Base-by-base conservation (phyloP, 2,888 invertebrate genomes). In the Hyposoter dolosus region DNA sequence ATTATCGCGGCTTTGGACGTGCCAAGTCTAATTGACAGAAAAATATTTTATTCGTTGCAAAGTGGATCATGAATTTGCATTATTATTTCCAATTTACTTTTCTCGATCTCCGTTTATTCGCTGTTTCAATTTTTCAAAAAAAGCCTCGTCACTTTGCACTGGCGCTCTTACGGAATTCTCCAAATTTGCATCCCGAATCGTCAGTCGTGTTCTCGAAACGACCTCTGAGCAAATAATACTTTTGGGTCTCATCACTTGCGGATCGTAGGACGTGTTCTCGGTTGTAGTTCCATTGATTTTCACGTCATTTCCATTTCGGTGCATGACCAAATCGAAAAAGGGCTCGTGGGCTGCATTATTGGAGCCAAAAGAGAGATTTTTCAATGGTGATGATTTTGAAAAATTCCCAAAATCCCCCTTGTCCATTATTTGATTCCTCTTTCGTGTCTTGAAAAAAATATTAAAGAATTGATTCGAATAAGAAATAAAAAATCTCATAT, bases 71-170 rank as follows among this genome's bases (percentile, higher is more conserved):
- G 15, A 74, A 17, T 43, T 78, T 17, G 6, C 5, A 50, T 50
- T 63, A n/a, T 63, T n/a, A n/a, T 40, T 17, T 12, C 10, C 4
- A 47, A 19, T 80, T 50, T 83, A 84, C 84, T 63, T 75, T 60
- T 71, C 15, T 3, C 74, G 75, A 71, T 84, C 75, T 5, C 53
- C 43, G 80, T 65, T 45, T 19, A 75, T 69, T 50, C 84, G 75
- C 50, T 76, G 71, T 3, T 43, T 84, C 75, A 80, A 69, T 32
- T 76, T 84, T 45, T 76, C 84, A 32, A 76, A 71, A 40, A 84
- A 84, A 40, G 40, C 43, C 23, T 80, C 76, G 47, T 80, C 84
- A 10, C 28, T 69, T 17, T 71, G 71, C 2, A 6, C 47, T 6
- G 69, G 17, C 6, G 78, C 35, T 65, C 47, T 17, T 0, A 3